Percentiles rank a stretch among this genome's conserved stretches.
These are phyloP conservation scores for Cyrtodaria siliqua DNA, from an alignment of 2,888 invertebrate genomes.

Conservation along the genomic window DNA sequence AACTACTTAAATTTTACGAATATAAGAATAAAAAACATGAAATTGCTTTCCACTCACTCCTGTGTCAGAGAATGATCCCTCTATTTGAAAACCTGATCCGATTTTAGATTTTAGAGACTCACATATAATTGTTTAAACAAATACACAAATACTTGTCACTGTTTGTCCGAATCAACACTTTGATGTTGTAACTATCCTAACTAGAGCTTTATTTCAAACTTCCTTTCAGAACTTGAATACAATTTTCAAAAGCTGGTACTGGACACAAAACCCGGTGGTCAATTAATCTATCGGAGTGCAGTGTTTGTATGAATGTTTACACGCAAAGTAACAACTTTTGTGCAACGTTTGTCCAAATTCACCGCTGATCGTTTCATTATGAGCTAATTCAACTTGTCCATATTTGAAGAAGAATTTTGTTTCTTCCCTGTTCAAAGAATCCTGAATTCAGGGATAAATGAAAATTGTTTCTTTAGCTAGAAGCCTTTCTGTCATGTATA, in stretches of 20 bases:
- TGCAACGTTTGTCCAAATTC: constrained; percentile 9
- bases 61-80: too few species aligned
- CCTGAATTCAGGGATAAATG: constrained; percentile 24
- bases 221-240: too few species aligned
- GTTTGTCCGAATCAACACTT: too few species aligned
- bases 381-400: constrained; percentile 16
- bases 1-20: too few species aligned
- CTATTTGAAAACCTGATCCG: too few species aligned
- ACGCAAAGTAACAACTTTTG: constrained; percentile 35
- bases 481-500: constrained; percentile 17
- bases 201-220: background rate
- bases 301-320: constrained; percentile 40
- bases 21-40: too few species aligned
- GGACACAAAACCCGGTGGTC: background rate
- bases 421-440: constrained; percentile 41
- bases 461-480: constrained; percentile 31
- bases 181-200: too few species aligned
- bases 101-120: constrained; percentile 30
- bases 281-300: constrained; percentile 18
- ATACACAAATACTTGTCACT: too few species aligned
- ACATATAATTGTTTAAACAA: constrained; percentile 14
- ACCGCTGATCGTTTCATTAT: constrained; percentile 30
- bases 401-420: constrained; percentile 47
- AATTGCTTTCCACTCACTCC: too few species aligned
- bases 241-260: background rate